Base-by-base conservation (phyloP, 1,140 invertebrate genomes). In the Calosoma granatense region DNA sequence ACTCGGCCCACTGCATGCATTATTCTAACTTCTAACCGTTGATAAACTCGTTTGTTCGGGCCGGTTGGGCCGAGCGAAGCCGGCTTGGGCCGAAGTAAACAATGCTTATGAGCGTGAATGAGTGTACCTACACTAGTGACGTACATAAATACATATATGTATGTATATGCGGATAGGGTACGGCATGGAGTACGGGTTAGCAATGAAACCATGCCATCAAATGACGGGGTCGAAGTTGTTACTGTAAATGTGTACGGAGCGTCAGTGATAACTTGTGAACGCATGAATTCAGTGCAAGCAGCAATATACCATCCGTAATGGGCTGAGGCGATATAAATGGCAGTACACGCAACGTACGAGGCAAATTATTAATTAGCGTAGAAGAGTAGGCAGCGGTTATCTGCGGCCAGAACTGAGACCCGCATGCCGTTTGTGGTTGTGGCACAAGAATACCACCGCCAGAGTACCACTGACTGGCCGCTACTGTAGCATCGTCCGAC, bases 311-410 rank as follows among this genome's bases (percentile, higher is more conserved):
- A 47, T 12, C 3, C 17, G 41, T 47, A 47, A 47, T 47, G 41
- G 41, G 41, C 41, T 17, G 17, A 47, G 41, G 41, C 17, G 41
- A 47, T 47, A 47, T 47, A 47, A 47, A 47, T 17, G 41, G 3
- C 9, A 6, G 41, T 17, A 17, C 41, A 47, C 41, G 41, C 41
- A 47, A 12, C 41, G 41, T 47, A 4, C 41, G 9, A 17, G 41
- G 41, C 41, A 47, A 47, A 47, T 47, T 47, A 47, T 47, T 47
- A 47, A 47, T 47, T 47, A 47, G 9, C 41, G 9, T 36, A n/a
- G 26, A 36, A 36, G 26, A 36, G 26, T 36, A n/a, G 26, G 9
- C 41, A 36, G 41, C 17, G 41, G 6, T 47, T 47, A 6, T 47
- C 15, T 47, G 41, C 26, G 26, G n/a, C n/a, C n/a, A n/a, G n/a